Base-by-base conservation (phyloP, 1,140 invertebrate genomes). In the Lordiphosa collinella region DNA sequence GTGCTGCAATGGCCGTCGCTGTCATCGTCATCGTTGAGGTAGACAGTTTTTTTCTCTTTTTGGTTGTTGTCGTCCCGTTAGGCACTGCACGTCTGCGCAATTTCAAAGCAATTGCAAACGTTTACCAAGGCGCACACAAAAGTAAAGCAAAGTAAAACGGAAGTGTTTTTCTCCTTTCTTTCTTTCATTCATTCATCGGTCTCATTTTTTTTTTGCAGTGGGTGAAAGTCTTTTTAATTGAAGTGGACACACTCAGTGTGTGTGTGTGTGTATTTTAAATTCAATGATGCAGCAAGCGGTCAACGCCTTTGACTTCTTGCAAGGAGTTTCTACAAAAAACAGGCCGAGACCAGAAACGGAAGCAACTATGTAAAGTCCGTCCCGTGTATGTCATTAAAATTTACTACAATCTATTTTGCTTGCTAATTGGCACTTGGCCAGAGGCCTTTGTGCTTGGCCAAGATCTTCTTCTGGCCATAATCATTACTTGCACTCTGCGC, bases 141-240 rank as follows among this genome's bases (percentile, higher is more conserved):
- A 84, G 68, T 84, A 59, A 82, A 72, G 63, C 58, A 57, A 71
- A 78, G 67, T 72, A 78, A 72, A 49, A 43, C 76, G 76, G 76
- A 82, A 82, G 76, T 82, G 78, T 78, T 85, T 84, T 84, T 70
- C 71, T 60, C 70, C 63, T 62, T 69, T 69, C 65, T 61, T 69
- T 82, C 58, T 74, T 63, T 67, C 53, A 71, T 40, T 44, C 22
- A 44, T 44, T 44, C 48, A 44, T 32, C 48, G 25, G 18, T 34
- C 36, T 29, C 29, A 7, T 56, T 71, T 71, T 71, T 50, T 64
- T 44, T 35, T 66, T 62, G 66, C 29, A 58, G 61, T 61, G 60
- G 71, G 71, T 86, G 76, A 86, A 86, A 87, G 82, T 86, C 82
- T 86, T 87, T 82, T 71, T 86, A 86, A 86, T 86, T 86, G 84